Evolutionary conservation across 1,140 invertebrate species (phyloP), one percentile per base, ranked within the genome.

Genomic region (Zeugodacus cucurbitae): DNA sequence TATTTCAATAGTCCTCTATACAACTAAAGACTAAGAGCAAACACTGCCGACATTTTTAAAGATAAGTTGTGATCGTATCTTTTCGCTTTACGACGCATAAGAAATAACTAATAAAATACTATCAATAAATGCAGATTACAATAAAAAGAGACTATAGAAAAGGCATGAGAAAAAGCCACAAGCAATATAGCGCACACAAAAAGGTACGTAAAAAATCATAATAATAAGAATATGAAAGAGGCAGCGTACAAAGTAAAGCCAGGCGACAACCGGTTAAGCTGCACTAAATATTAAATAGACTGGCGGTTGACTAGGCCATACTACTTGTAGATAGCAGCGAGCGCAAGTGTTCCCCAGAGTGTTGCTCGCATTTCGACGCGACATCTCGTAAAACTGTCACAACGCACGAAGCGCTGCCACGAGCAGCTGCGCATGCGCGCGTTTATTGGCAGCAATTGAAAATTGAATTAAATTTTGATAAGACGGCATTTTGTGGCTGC

Each of bases 401-500:
- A 48, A 82, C n/a, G 74, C 74, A 54, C 44, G 29, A 82, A 34
- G 44, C 70, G 3, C 10, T 78, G 14, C 5, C 1, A 3, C n/a
- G n/a, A 62, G 58, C 59, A 26, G 64, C 64, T 3, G 11, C 44
- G 41, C 41, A 41, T 41, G 17, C 64, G 64, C 59, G 22, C 26
- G 26, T 67, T 32, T 67, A 41, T 29, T 74, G 70, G 37, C 70
- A 41, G 37, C 70, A 17, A 41, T 74, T 82, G 74, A 17, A 82
- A 82, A 82, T 82, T 82, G 74, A 82, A 82, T 82, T 82, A 3
- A 82, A 82, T 82, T 82, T 82, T 82, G 44, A 82, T 82, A 82
- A 82, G 74, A 82, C 44, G 17, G 26, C 26, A 82, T 26, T 82
- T 82, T 54, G 74, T 82, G n/a, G 74, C 41, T 82, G 74, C 41